Percentiles rank a stretch among this genome's conserved stretches.
Conservation (phyloP, 2,113 vertebrate species). For the Hemiprocne comata region DNA sequence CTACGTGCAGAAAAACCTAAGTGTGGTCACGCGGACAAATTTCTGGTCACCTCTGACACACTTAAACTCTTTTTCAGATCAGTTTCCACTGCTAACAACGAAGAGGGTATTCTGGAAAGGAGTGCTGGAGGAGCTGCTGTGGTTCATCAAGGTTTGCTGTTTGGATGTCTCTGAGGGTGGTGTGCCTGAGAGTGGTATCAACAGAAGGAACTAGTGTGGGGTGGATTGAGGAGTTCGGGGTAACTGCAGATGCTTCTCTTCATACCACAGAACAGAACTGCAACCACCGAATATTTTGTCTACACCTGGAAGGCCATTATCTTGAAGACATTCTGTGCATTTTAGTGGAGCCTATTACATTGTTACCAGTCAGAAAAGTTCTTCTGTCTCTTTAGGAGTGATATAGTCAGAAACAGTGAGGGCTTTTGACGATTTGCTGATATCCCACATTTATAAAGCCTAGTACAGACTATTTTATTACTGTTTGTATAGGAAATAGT, state of each 20-base stretch:
- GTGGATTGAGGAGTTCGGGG: neutral
- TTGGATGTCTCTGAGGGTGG: neutral
- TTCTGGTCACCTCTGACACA: neutral
- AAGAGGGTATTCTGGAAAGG: conserved; percentile 96
- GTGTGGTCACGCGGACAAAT: neutral
- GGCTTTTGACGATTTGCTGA: neutral
- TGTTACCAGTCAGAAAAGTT: neutral
- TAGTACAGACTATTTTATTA: neutral
- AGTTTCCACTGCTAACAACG: conserved; percentile 93
- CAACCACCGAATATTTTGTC: neutral
- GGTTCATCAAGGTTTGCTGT: conserved; percentile 92
- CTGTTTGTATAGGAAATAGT: neutral
- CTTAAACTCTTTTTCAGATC: conserved; percentile 78
- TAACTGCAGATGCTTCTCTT: neutral
- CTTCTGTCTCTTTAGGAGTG: neutral
- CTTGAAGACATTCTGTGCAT: neutral
- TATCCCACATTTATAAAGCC: neutral
- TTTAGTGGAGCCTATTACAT: neutral
- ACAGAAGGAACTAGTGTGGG: accelerated
- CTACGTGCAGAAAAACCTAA: accelerated
- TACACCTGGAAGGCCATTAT: accelerated
- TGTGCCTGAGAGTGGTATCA: neutral
- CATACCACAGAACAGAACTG: accelerated
- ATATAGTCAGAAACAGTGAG: neutral
- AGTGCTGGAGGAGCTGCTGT: conserved; percentile 93